Percentiles rank a stretch among this genome's conserved stretches.
Evolutionary conservation across 37 sponge, comb jelly and placozoan genomes (phyloP).

Genomic region (Ephydatia muelleri): DNA sequence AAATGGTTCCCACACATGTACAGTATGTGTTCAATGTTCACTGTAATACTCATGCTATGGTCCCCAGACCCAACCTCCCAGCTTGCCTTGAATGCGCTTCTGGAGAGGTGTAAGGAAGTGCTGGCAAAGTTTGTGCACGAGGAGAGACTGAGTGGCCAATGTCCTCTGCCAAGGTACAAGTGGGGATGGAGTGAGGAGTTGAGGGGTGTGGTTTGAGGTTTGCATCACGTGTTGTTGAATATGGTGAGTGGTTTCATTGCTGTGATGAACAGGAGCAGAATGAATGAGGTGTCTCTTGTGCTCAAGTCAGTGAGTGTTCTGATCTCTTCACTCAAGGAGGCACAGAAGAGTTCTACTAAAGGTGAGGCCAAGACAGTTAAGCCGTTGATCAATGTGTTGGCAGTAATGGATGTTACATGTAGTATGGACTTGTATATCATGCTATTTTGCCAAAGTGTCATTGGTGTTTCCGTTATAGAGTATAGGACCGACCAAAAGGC

Average conservation of each 20-base stretch:
- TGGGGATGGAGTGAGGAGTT: neutral
- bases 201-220: too few relatives aligned
- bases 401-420: too few relatives aligned
- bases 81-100: constrained; percentile 74
- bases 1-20: neutral
- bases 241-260: too few relatives aligned
- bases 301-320: constrained; percentile 74
- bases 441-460: too few relatives aligned
- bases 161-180: constrained; percentile 74
- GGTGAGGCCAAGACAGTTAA: constrained; percentile 10
- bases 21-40: too few relatives aligned
- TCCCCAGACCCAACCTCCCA: constrained; percentile 50
- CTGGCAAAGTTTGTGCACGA: constrained; percentile 66
- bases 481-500: too few relatives aligned
- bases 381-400: neutral
- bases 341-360: constrained; percentile 38
- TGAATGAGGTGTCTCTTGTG: constrained; percentile 81
- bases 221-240: neutral
- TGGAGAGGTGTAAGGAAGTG: constrained; percentile 77
- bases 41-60: too few relatives aligned
- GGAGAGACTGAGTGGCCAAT: constrained; percentile 75
- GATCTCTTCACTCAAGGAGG: constrained; percentile 63
- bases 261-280: neutral
- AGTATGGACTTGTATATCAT: too few relatives aligned
- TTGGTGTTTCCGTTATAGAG: too few relatives aligned